A percentile compares a stretch with the other conserved stretches of the same genome.
Conservation (phyloP, 2,888 invertebrate species). For the Chrysopilus asiliformis region DNA sequence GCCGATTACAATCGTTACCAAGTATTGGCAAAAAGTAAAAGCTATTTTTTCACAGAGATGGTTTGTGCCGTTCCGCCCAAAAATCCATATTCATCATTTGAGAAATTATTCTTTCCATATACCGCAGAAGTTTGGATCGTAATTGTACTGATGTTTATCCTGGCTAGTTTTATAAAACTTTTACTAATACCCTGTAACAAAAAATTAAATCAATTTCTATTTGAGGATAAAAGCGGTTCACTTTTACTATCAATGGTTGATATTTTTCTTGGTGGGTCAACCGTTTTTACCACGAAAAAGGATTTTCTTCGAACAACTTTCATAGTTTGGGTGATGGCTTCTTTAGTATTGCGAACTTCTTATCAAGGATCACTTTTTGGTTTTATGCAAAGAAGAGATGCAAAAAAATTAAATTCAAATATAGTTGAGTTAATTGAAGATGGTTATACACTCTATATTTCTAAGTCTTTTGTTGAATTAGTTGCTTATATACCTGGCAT, state of each 20-base stretch:
- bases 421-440: too few species aligned
- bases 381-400: slow-evolving; percentile 7
- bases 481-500: too few species aligned
- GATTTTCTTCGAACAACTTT: slow-evolving; percentile 9
- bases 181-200: slow-evolving; percentile 3
- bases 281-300: neutral
- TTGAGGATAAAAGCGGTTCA: slow-evolving; percentile 6
- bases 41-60: slow-evolving; percentile 7
- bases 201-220: slow-evolving; percentile 6
- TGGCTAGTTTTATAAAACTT: slow-evolving; percentile 1
- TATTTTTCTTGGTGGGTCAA: slow-evolving; percentile 1
- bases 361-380: slow-evolving; percentile 18
- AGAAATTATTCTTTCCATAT: slow-evolving; percentile 11
- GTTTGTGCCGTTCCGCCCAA: slow-evolving; percentile 8
- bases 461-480: too few species aligned
- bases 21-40: too few species aligned
- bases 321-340: slow-evolving; percentile 23
- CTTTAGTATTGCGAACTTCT: slow-evolving; percentile 24
- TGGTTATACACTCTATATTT: too few species aligned
- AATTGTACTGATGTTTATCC: slow-evolving; percentile 3
- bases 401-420: too few species aligned
- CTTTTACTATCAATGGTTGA: neutral
- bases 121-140: slow-evolving; percentile 6
- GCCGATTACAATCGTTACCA: too few species aligned
- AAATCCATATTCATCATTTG: slow-evolving; percentile 6